phyloP scores from a whole-genome alignment of 2,888 invertebrate species.

The Hanleya hanleyi region DNA sequence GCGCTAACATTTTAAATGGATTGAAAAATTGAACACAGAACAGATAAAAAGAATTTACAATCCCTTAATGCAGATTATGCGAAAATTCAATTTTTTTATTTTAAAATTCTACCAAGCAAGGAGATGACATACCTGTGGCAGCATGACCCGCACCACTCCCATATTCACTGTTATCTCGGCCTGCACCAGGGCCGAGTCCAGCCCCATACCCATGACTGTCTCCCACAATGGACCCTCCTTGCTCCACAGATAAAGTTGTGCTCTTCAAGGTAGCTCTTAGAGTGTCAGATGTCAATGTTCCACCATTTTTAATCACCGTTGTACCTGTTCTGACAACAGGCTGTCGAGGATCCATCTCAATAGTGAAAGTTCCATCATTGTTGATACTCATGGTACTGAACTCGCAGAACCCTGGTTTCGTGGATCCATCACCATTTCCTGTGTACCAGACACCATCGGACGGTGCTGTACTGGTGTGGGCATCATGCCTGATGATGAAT shows the following conservation, averaged over 20 bases:
- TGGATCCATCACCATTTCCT: neutral
- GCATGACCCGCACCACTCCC: conserved; percentile 52
- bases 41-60: too few species aligned
- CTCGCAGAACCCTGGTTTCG: conserved; percentile 36
- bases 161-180: conserved; percentile 24
- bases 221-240: conserved; percentile 43
- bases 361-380: conserved; percentile 45
- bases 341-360: conserved; percentile 37
- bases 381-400: conserved; percentile 41
- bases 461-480: conserved; percentile 37
- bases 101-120: too few species aligned
- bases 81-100: too few species aligned
- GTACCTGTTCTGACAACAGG: conserved; percentile 33
- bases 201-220: conserved; percentile 41
- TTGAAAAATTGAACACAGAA: too few species aligned
- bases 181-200: conserved; percentile 44
- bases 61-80: too few species aligned
- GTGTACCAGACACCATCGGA: conserved; percentile 31
- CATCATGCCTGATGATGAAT: conserved; percentile 39
- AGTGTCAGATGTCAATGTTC: conserved; percentile 32
- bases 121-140: conserved; percentile 39
- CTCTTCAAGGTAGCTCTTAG: conserved; percentile 29
- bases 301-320: conserved; percentile 47
- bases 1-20: too few species aligned
- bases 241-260: conserved; percentile 42